Evolutionary conservation across 2,113 vertebrate species (phyloP), one percentile per base, ranked within the genome.

Genomic region (Lasiurus cinereus): DNA sequence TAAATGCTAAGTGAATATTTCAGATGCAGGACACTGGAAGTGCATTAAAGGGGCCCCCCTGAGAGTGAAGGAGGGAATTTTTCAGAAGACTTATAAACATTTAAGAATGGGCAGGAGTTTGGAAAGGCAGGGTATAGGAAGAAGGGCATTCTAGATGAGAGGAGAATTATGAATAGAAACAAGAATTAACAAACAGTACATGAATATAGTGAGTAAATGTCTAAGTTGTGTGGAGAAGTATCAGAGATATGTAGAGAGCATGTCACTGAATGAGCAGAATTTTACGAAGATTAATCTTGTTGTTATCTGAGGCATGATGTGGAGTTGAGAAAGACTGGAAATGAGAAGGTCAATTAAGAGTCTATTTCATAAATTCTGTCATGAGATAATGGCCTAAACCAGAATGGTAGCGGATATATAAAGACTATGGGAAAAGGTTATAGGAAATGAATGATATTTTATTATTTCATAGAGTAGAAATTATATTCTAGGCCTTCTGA

Each of bases 391-490:
- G 79, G 16, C 27, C 62, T 88, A 64, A 54, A 52, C 73, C 39
- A 82, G 21, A n/a, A 29, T 70, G 67, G n/a, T 46, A 62, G 31
- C 89, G 43, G 19, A 39, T 56, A 70, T 78, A 48, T 5, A 22
- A 74, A 92, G n/a, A 67, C 64, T 78, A 69, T 29, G 27, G 31
- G 15, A 92, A 36, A 74, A 56, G 43, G 56, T 29, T 72, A 76
- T 24, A 96, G 64, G 19, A 64, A 90, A 76, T 90, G 39, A 93
- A 66, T 86, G 39, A 18, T 86, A 87, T 33, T 90, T 92, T 94
- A 85, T 93, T 85, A 90, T 93, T 87, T 83, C 50, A 85, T 19
- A 85, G 43, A 90, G 31, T n/a, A 79, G 39, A 80, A 74, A 74
- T 62, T 50, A 59, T 56, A 85, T 48, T 43, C 36, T 59, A 88